A percentile compares a stretch with the other conserved stretches of the same genome.
These are phyloP conservation scores for Staurois parvus DNA, from an alignment of 2,797 vertebrate species.

Conservation along the genomic window DNA sequence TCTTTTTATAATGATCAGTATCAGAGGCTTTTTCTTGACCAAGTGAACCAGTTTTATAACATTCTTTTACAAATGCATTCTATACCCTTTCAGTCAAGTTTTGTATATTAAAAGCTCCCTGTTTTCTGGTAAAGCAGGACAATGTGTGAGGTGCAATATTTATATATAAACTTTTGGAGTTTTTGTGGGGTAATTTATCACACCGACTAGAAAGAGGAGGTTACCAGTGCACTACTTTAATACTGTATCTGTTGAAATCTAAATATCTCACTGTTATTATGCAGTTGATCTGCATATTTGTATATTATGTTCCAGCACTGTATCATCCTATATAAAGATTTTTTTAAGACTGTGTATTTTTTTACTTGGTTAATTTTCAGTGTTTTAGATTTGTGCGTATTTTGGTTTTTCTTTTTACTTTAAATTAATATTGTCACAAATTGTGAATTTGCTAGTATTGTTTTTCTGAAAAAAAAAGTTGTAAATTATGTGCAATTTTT, in stretches of 20 bases:
- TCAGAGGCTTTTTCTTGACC: not conserved
- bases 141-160: slow-evolving; percentile 53
- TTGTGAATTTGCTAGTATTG: slow-evolving; percentile 51
- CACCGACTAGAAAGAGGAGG: slow-evolving; percentile 36
- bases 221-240: slow-evolving; percentile 58
- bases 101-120: slow-evolving; percentile 3
- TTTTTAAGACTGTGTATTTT: slow-evolving; percentile 18
- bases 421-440: slow-evolving; percentile 39
- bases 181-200: slow-evolving; percentile 54
- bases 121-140: slow-evolving; percentile 55
- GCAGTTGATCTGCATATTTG: slow-evolving; percentile 76
- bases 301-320: slow-evolving; percentile 63
- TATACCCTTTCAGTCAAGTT: not conserved
- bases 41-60: not conserved
- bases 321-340: slow-evolving; percentile 40
- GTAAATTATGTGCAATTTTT: not conserved
- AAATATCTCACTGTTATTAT: slow-evolving; percentile 61
- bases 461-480: not conserved
- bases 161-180: slow-evolving; percentile 35
- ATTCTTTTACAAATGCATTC: not conserved
- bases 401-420: slow-evolving; percentile 60
- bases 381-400: slow-evolving; percentile 41
- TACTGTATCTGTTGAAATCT: slow-evolving; percentile 67
- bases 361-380: slow-evolving; percentile 63
- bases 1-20: not conserved